Base-by-base conservation (phyloP, 2,888 invertebrate species). In the Latrodectus elegans region DNA sequence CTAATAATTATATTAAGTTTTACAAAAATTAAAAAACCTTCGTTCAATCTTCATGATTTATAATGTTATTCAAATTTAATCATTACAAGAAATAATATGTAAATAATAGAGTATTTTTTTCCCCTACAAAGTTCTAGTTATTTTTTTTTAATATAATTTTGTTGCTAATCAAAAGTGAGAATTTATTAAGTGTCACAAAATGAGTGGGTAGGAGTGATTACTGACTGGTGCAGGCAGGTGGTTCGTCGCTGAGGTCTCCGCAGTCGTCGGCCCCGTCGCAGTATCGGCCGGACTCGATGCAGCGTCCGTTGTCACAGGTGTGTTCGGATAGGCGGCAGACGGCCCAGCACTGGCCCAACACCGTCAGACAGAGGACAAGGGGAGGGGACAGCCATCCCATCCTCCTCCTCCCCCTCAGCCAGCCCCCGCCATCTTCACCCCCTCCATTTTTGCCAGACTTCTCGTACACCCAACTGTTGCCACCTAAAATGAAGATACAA, bases 181-280 rank as follows among this genome's bases (percentile, higher is more conserved):
- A 38, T 38, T 38, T 38, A 6, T 26, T 8, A 0, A 11, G 0
- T 68, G 8, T 26, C 2, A 38, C 4, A 70, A 49, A 15, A 70
- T 15, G 8, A 12, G 49, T 15, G 4, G 0, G 3, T 8, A 8
- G 8, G 22, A 1, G 67, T n/a, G 38, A 38, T 38, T 38, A 95
- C 95, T 95, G 93, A 96, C 96, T 95, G 91, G 95, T 94, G 92
- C 96, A 96, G 91, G 94, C 94, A 90, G 94, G 94, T 10, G 94
- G 94, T 92, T 96, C 96, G 92, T 96, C 96, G 90, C 95, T 95
- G 91, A 94, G 94, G 92, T 96, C 96, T 55, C 94, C 94, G 91
- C 96, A 96, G 92, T 96, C 96, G 91, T 95, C 94, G 88, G 95
- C 93, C 51, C 95, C 95, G 91, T 96, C 95, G 92, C 96, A 96